Evolutionary conservation across 2,888 invertebrate genomes (phyloP), one percentile per base, ranked within the genome.

Genomic region (Sylvicola cinctus): DNA sequence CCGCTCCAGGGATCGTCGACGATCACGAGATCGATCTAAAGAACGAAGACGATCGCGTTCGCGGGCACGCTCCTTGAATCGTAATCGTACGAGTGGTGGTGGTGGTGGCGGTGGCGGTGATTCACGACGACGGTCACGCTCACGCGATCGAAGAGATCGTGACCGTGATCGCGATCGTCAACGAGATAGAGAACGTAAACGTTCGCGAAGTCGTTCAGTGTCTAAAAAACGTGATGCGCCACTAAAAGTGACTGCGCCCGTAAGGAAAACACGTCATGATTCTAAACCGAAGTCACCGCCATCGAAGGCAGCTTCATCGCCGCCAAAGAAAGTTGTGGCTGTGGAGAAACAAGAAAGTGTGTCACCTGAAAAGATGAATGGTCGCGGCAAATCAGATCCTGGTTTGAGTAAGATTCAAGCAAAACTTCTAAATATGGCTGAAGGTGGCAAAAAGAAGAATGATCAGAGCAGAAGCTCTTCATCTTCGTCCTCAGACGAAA

Each of bases 351-450:
- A n/a, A n/a, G n/a, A n/a, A n/a, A n/a, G n/a, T n/a, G n/a, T n/a
- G n/a, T n/a, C n/a, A n/a, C n/a, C n/a, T n/a, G n/a, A n/a, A n/a
- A n/a, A n/a, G n/a, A n/a, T n/a, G n/a, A 52, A 52, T 41, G 53
- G 51, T n/a, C 49, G 31, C 14, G 34, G 30, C 39, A 40, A 33
- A n/a, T 40, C 41, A n/a, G 39, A 20, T 30, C 38, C 43, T 20
- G 42, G 44, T 32, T 40, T 70, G 36, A 67, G 69, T 4, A 63
- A 68, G 43, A 56, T 70, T 4, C 71, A 71, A 49, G 70, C 68
- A 4, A 70, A 70, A 46, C 50, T 70, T 40, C 60, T 70, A 59
- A 68, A 67, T 38, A 60, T 70, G 46, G 68, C 70, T 2, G 69
- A 68, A 35, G 62, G 60, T 14, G 62, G 35, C 13, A 34, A 37